Base-by-base conservation (phyloP, 2,888 invertebrate species). In the Tethea ocularis region DNA sequence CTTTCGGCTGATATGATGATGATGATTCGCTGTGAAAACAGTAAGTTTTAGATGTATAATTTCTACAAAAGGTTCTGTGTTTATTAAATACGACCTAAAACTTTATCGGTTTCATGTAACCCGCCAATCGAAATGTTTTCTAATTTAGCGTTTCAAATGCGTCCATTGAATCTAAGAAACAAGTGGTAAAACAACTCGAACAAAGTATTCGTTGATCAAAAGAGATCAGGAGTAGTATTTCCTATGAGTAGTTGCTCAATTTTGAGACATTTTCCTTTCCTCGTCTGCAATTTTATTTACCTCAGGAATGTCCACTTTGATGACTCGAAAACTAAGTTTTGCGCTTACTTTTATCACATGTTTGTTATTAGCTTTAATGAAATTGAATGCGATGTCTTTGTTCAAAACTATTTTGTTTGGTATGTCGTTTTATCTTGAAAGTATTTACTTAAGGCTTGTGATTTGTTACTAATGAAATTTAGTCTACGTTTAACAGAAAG, bases 291-390 rank as follows among this genome's bases (percentile, higher is more conserved):
- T 87, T 87, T 85, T 88, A 83, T 86, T 86, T 86, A 87, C 84
- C 85, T 79, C 80, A 71, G 81, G 91, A 89, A 91, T 91, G 85
- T 83, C 69, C 79, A 82, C 88, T 88, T 89, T 87, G 86, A 86
- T 82, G 83, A 81, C 79, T 80, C 81, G 73, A 81, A 87, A 90
- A 90, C 89, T 88, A 87, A 90, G 89, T 84, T 84, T 78, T 88
- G 85, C 86, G 74, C 77, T 81, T 74, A 76, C 75, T 84, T 80
- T 78, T 78, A 82, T 77, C 74, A 57, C 63, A 66, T 68, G 71
- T 74, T 81, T 77, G 78, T 77, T 80, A 80, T 78, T 75, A 75
- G 82, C 78, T 86, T 86, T 85, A 87, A 89, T 86, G 81, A 86
- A 87, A 84, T 84, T 80, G 79, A 80, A 74, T 75, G 62, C 41